Base-by-base conservation (phyloP, 2,113 vertebrate genomes). In the Gopherus evgoodei region DNA sequence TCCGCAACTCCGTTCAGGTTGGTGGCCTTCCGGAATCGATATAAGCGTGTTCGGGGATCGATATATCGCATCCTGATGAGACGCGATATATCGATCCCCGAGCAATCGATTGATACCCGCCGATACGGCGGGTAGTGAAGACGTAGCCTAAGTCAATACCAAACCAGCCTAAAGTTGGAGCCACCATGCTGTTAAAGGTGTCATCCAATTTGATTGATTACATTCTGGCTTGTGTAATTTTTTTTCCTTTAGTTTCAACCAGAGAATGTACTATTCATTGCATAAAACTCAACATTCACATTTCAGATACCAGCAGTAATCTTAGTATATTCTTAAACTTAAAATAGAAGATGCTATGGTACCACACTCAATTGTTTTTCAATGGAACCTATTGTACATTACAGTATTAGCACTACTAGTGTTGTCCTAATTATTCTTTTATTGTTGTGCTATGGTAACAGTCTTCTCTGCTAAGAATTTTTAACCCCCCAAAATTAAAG, bases 171-270 rank as follows among this genome's bases (percentile, higher is more conserved):
- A 10, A 22, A 19, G 38, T 25, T 44, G 5, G 38, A 76, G 3
- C 42, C 72, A 24, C 35, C 69, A n/a, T 88, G 84, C 62, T 96
- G 27, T 59, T 86, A 90, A 57, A 84, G 49, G 35, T 47, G 22
- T 88, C 85, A 91, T 96, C 47, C 72, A 25, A 44, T 49, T n/a
- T 84, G 90, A 81, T 88, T 93, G 69, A 86, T 94, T 93, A 24
- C 11, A 56, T 53, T 82, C 21, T 29, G 25, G 88, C 42, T 49
- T 88, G 38, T 78, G 56, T 93, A 83, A 84, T 89, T 93, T 84
- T 59, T 6, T 6, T 42, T 89, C 27, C 47, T 21, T 90, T 86
- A 50, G 50, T 92, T 93, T 90, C 59, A 83, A 6, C 19, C 86
- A 83, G 85, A 86, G 59, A 88, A 38, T 3, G 1, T 59, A 93